Evolutionary conservation across 1,140 invertebrate species (phyloP).

Genomic region (Drosophila trapezifrons): DNA sequence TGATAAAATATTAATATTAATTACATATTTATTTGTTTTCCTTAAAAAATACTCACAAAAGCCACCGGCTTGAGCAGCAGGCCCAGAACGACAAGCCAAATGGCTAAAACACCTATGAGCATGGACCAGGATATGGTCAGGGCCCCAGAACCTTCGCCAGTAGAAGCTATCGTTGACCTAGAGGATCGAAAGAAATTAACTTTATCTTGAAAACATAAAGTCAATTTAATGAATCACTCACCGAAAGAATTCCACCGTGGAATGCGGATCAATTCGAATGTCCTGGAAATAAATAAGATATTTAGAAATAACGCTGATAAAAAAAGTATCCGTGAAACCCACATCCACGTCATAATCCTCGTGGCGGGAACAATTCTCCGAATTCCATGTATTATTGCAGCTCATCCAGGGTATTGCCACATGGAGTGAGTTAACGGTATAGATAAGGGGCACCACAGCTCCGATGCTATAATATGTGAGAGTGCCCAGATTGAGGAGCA

Average conservation of each 20-base stretch:
- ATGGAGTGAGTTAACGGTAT: slow-evolving; percentile 66
- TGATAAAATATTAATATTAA: neutral
- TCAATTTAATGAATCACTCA: slow-evolving; percentile 7
- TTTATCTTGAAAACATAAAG: neutral
- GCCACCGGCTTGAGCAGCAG: slow-evolving; percentile 61
- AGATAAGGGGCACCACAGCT: slow-evolving; percentile 76
- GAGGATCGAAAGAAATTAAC: neutral
- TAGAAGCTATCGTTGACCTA: slow-evolving; percentile 65
- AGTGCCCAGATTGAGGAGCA: slow-evolving; percentile 73
- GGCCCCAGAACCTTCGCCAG: slow-evolving; percentile 20
- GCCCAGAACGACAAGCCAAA: slow-evolving; percentile 61
- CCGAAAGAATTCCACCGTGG: slow-evolving; percentile 77
- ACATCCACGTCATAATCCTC: slow-evolving; percentile 59
- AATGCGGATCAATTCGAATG: slow-evolving; percentile 49
- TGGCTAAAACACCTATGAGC: slow-evolving; percentile 51
- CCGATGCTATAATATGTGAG: slow-evolving; percentile 72
- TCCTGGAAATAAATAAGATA: slow-evolving; percentile 10
- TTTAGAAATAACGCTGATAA: too few species aligned
- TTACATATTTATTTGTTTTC: neutral
- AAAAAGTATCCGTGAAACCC: neutral
- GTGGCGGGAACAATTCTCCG: slow-evolving; percentile 70
- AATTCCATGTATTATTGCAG: slow-evolving; percentile 77
- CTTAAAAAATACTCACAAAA: slow-evolving; percentile 49
- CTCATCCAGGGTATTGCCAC: slow-evolving; percentile 73
- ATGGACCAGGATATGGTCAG: slow-evolving; percentile 66